A percentile compares a stretch with the other conserved stretches of the same genome.
These are phyloP conservation scores for Petrocephalus zakoni DNA, from an alignment of 2,113 vertebrate genomes.

Conservation along the genomic window DNA sequence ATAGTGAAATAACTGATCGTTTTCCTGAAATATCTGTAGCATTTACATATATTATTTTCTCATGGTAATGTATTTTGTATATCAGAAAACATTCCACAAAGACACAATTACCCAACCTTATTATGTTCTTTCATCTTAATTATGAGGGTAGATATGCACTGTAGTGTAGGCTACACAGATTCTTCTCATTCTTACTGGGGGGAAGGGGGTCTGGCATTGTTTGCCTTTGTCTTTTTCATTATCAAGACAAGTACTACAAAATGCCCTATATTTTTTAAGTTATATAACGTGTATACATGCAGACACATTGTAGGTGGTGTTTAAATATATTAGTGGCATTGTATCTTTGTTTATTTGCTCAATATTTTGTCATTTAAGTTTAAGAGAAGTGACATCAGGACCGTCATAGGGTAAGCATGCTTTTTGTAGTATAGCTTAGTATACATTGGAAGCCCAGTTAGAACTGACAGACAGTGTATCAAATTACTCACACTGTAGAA, in stretches of 20 bases:
- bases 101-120: not conserved
- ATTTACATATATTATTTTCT: not conserved
- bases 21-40: not conserved
- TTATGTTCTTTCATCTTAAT: constrained; percentile 42
- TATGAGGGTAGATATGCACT: constrained; percentile 32
- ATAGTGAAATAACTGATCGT: not conserved
- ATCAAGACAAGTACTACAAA: not conserved
- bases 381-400: not conserved
- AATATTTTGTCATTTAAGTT: not conserved
- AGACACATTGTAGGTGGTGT: not conserved
- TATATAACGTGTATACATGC: not conserved
- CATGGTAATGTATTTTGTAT: not conserved
- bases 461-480: not conserved
- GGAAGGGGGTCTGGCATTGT: constrained; percentile 21
- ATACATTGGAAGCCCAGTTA: not conserved
- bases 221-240: not conserved
- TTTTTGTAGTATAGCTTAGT: not conserved
- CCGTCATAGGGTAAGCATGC: not conserved
- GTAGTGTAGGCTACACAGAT: constrained; percentile 8
- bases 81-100: not conserved
- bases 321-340: not conserved
- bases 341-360: not conserved
- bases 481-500: not conserved
- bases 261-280: not conserved
- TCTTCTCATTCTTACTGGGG: constrained; percentile 10